These are phyloP conservation scores for Euplagia quadripunctaria DNA, from an alignment of 2,888 invertebrate genomes.

Conservation along the genomic window DNA sequence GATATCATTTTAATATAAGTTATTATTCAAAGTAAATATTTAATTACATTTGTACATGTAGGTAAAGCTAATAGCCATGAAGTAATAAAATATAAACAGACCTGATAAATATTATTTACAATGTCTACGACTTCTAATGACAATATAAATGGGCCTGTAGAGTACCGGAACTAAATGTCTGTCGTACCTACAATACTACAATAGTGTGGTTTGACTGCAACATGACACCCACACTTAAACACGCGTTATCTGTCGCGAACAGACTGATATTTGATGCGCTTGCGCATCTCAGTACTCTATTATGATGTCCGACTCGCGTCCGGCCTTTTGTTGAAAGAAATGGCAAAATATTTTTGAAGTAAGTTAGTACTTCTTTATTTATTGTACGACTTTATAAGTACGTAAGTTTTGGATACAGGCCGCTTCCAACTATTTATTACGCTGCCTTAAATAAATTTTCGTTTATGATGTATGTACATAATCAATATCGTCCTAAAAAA, in stretches of 20 bases:
- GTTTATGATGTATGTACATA: no score
- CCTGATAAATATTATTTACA: slow-evolving; percentile 16
- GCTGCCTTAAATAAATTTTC: no score
- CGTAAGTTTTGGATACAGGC: no score
- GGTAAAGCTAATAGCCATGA: neutral
- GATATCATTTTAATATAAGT: neutral
- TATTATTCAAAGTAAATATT: neutral
- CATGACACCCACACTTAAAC: slow-evolving; percentile 67
- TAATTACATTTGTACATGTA: neutral
- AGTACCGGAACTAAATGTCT: slow-evolving; percentile 77
- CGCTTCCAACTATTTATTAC: no score
- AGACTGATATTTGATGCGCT: slow-evolving; percentile 67
- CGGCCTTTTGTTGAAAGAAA: slow-evolving; percentile 57
- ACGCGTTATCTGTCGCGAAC: slow-evolving; percentile 58
- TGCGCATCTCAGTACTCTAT: slow-evolving; percentile 65
- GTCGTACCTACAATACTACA: slow-evolving; percentile 47
- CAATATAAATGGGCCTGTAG: slow-evolving; percentile 30
- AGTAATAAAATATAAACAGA: neutral
- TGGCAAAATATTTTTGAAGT: slow-evolving; percentile 31
- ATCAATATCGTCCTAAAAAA: no score
- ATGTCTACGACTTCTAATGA: slow-evolving; percentile 15
- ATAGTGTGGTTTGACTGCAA: slow-evolving; percentile 75
- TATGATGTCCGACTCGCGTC: slow-evolving; percentile 60
- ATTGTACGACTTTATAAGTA: neutral
- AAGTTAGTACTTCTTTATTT: neutral